Conservation (phyloP, 2,113 vertebrate genomes). For the Cacatua alba region DNA sequence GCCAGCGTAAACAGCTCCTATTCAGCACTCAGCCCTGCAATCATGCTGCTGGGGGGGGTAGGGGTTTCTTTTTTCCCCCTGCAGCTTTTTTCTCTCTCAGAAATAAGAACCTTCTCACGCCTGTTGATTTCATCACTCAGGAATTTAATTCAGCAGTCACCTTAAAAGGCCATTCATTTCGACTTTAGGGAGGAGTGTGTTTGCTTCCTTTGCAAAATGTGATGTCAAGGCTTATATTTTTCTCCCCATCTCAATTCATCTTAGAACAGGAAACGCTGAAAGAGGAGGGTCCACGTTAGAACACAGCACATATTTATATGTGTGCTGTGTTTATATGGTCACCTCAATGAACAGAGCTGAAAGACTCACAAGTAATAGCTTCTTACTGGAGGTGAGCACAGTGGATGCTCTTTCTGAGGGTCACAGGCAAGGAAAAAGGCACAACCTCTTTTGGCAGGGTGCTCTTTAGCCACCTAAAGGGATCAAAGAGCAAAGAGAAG, state of each 20-base stretch:
- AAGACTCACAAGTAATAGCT: background rate
- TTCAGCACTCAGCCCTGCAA: constrained; percentile 6
- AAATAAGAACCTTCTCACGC: constrained; percentile 36
- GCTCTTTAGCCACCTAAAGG: constrained; percentile 26
- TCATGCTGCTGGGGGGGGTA: background rate
- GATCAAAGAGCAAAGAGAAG: constrained; percentile 31
- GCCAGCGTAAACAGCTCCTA: constrained; percentile 28
- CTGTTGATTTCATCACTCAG: constrained; percentile 49
- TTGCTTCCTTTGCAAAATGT: constrained; percentile 46
- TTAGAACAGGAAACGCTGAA: constrained; percentile 10
- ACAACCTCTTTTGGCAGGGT: background rate
- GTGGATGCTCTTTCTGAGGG: background rate
- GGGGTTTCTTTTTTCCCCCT: background rate
- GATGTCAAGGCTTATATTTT: constrained; percentile 11
- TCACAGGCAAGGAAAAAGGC: background rate
- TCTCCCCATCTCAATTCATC: background rate
- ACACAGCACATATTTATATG: background rate
- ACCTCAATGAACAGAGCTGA: background rate
- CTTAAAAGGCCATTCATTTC: constrained; percentile 66
- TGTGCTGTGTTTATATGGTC: background rate
- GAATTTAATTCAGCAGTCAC: constrained; percentile 65
- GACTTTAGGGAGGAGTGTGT: constrained; percentile 22
- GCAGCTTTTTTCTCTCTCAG: constrained; percentile 27
- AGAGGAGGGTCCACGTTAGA: background rate
- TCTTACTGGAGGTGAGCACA: background rate